A percentile compares a stretch with the other conserved stretches of the same genome.
Conservation (phyloP, 2,888 invertebrate genomes). For the Drosophila mercatorum region DNA sequence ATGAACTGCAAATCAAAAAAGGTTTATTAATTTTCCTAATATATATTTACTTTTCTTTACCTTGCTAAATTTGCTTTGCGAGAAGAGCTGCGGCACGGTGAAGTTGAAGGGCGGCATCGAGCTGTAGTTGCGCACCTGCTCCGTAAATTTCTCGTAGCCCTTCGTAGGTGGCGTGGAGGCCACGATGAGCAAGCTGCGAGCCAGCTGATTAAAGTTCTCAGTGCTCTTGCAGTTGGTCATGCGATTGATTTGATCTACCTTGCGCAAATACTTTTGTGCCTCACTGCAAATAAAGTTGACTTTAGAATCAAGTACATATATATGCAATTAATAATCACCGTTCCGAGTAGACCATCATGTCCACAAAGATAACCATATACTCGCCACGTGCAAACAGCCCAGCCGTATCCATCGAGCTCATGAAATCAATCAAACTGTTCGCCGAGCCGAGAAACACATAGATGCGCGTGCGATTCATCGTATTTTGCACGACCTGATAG, state of each 20-base stretch:
- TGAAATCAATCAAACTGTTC: conserved; percentile 94
- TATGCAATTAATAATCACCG: conserved; percentile 84
- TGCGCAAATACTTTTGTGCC: conserved; percentile 92
- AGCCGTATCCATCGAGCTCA: conserved; percentile 95
- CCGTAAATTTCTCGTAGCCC: conserved; percentile 91
- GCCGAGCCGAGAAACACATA: conserved; percentile 96
- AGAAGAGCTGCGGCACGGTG: conserved; percentile 87
- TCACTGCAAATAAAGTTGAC: conserved; percentile 84
- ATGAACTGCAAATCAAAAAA: conserved; percentile 88
- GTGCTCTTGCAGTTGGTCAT: conserved; percentile 87
- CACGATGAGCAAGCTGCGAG: conserved; percentile 93
- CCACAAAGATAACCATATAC: conserved; percentile 97
- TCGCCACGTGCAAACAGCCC: conserved; percentile 95
- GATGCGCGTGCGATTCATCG: conserved; percentile 94
- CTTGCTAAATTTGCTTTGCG: conserved; percentile 85
- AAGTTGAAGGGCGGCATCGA: conserved; percentile 92
- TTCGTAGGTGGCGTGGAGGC: conserved; percentile 93
- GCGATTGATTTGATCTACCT: conserved; percentile 86
- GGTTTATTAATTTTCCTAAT: background rate
- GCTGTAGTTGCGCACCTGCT: conserved; percentile 92
- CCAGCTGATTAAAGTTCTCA: conserved; percentile 87
- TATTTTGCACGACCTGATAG: conserved; percentile 87
- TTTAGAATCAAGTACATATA: fast-evolving
- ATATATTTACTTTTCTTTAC: conserved; percentile 71
- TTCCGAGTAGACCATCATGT: conserved; percentile 93